phyloP scores from a whole-genome alignment of 2,113 vertebrate species.

The Muntiacus reevesi region DNA sequence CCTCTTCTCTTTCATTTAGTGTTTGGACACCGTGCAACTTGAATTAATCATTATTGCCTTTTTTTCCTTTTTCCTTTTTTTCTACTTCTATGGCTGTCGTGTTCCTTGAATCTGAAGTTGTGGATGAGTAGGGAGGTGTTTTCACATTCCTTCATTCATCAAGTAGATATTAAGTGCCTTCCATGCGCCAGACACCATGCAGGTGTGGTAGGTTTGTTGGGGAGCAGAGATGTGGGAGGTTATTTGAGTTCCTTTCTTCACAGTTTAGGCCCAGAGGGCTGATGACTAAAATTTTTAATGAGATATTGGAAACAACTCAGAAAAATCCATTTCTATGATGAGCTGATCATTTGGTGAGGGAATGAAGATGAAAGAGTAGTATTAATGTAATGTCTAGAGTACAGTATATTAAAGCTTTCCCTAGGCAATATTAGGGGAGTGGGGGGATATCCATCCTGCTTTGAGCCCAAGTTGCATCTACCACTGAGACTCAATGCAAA shows the following conservation, averaged over 20 bases:
- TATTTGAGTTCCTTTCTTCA: slow-evolving; percentile 35
- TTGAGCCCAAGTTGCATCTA: neutral
- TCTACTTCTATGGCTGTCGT: neutral
- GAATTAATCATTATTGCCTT: neutral
- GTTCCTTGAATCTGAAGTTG: neutral
- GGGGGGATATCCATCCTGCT: neutral
- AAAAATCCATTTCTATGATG: neutral
- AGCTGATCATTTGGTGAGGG: slow-evolving; percentile 17
- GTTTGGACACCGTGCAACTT: neutral
- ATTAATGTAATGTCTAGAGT: neutral
- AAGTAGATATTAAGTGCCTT: neutral
- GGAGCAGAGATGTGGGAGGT: neutral
- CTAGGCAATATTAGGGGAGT: neutral
- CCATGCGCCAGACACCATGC: neutral
- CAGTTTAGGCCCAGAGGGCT: slow-evolving; percentile 14
- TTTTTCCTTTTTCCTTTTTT: neutral
- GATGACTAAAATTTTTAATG: slow-evolving; percentile 56
- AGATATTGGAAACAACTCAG: slow-evolving; percentile 54
- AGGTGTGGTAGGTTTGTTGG: neutral
- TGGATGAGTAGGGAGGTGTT: neutral
- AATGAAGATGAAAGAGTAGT: slow-evolving; percentile 17
- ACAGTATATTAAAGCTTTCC: neutral
- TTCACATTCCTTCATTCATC: slow-evolving; percentile 20
- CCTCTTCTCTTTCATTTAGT: neutral
- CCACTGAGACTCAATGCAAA: neutral